Conservation (phyloP, 1,140 invertebrate species). For the Sminthurinus signatus region DNA sequence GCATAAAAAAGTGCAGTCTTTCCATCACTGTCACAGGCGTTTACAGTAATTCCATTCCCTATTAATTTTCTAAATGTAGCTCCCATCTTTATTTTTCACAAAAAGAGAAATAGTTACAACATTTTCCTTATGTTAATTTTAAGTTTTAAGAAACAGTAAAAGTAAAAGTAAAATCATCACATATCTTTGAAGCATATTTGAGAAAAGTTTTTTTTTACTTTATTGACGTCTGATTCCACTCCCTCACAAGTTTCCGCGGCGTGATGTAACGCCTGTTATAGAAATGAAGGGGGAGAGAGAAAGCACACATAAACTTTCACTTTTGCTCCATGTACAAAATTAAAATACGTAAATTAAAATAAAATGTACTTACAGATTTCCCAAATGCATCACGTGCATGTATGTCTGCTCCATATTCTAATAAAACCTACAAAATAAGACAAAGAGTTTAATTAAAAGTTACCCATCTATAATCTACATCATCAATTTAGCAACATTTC, state of each 20-base stretch:
- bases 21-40: conserved; percentile 39
- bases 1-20: conserved; percentile 40
- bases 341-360: too few species aligned
- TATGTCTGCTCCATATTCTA: conserved; percentile 41
- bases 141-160: background rate
- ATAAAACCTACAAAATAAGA: conserved; percentile 38
- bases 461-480: too few species aligned
- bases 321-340: too few species aligned
- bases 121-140: background rate
- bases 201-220: conserved; percentile 33
- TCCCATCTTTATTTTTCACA: conserved; percentile 35
- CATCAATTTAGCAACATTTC: too few species aligned
- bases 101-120: background rate
- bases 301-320: too few species aligned
- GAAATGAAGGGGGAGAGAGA: too few species aligned
- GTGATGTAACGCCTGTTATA: conserved; percentile 38
- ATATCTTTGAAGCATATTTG: background rate
- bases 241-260: conserved; percentile 40
- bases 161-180: background rate
- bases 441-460: too few species aligned
- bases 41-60: conserved; percentile 34
- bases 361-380: background rate
- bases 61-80: conserved; percentile 37
- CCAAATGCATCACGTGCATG: conserved; percentile 29
- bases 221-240: conserved; percentile 38